phyloP scores from a whole-genome alignment of 2,113 vertebrate genomes.

The Vicugna pacos region DNA sequence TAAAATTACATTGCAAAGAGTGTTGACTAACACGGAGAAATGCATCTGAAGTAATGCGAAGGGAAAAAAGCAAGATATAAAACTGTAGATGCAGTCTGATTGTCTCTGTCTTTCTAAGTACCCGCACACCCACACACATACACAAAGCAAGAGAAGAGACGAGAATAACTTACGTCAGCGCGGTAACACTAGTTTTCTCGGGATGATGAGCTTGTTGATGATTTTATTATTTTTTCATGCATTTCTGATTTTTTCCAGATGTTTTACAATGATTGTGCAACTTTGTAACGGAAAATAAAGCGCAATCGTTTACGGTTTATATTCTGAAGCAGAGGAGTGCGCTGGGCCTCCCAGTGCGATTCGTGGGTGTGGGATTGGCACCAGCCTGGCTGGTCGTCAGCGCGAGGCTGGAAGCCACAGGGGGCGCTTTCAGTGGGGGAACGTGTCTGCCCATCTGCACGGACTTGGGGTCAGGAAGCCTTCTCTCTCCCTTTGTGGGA shows the following conservation, averaged over 20 bases:
- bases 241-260: not conserved
- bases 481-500: not conserved
- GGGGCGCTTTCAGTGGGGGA: accelerated
- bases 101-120: not conserved
- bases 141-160: not conserved
- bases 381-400: no score
- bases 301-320: not conserved
- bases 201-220: not conserved
- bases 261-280: not conserved
- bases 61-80: not conserved
- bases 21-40: not conserved
- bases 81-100: not conserved
- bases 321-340: not conserved
- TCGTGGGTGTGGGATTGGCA: no score
- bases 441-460: accelerated
- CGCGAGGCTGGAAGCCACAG: not conserved
- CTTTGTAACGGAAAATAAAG: not conserved
- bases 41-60: not conserved
- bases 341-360: not conserved
- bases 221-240: not conserved
- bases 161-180: not conserved
- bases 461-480: not conserved
- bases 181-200: not conserved
- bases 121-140: accelerated
- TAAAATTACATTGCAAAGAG: not conserved